Base-by-base conservation (phyloP, 2,113 vertebrate species). In the Caranx melampygus region DNA sequence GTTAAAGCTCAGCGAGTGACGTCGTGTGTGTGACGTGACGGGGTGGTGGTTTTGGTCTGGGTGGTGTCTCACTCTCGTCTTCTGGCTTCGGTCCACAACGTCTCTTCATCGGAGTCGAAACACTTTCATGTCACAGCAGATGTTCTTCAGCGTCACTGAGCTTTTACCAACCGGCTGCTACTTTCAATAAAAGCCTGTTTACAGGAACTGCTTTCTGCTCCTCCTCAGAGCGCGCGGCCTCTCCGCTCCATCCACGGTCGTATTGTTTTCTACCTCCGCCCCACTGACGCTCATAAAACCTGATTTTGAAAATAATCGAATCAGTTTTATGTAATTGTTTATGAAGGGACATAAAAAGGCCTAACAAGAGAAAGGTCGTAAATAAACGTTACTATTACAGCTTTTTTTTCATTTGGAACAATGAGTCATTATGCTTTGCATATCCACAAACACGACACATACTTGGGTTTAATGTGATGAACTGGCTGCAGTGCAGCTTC, bases 251-350 rank as follows among this genome's bases (percentile, higher is more conserved):
- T n/a, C 72, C 40, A 66, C 63, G 78, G 34, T 84, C 65, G 44
- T 72, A 18, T 20, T 60, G 58, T 86, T 74, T 87, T 54, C 35
- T 37, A 55, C 54, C 74, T 75, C 47, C 59, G 11, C 62, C 58
- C 68, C 64, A 78, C 44, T 64, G 75, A 73, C 26, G 16, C 47
- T 20, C 51, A 72, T 72, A 79, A 74, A 81, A 55, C 35, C 12
- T 54, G 37, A 71, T 87, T 81, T 74, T 54, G 1, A 33, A 82
- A 87, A 70, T 57, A 86, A 86, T 87, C 72, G 18, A 85, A 85
- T 82, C 68, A 67, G 60, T 67, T 88, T 90, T 45, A 75, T 88
- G 79, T 73, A 40, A 85, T 83, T 88, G 87, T 87, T 90, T 83
- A 84, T 83, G 59, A 82, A 88, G 78, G 78, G 76, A 82, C 82